phyloP scores from a whole-genome alignment of 2,888 invertebrate species.

The Oxystoma pomonae region DNA sequence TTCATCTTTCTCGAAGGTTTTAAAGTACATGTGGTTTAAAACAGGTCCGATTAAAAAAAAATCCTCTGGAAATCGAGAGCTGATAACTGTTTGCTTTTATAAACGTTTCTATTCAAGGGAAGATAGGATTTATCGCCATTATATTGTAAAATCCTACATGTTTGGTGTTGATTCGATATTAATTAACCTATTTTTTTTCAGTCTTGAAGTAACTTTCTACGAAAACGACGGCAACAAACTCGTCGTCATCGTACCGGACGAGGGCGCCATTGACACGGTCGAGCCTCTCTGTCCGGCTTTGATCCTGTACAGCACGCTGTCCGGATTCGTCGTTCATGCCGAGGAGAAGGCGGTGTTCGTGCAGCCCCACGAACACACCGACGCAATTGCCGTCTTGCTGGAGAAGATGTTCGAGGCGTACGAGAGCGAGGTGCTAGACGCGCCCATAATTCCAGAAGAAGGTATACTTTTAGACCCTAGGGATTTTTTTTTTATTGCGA shows the following conservation, averaged over 20 bases:
- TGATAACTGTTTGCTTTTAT: too few species aligned
- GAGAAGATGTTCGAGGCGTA: conserved; percentile 58
- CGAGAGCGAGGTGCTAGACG: conserved; percentile 44
- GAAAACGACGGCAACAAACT: conserved; percentile 52
- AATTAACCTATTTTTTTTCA: too few species aligned
- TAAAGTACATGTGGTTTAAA: too few species aligned
- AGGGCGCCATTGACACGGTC: conserved; percentile 52
- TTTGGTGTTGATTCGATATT: too few species aligned
- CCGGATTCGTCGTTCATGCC: conserved; percentile 57
- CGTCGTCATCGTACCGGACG: conserved; percentile 52
- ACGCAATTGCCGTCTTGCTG: conserved; percentile 48
- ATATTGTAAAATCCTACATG: too few species aligned
- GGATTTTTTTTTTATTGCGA: too few species aligned
- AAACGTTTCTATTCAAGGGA: too few species aligned
- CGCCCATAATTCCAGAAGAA: conserved; percentile 47
- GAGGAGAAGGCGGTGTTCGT: conserved; percentile 60
- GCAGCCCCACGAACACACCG: conserved; percentile 53
- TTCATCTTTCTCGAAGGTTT: too few species aligned
- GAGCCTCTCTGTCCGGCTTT: conserved; percentile 59
- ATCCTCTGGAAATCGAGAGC: too few species aligned
- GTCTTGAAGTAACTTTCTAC: conserved; percentile 64
- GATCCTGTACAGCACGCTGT: conserved; percentile 57
- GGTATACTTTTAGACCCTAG: conserved; percentile 49
- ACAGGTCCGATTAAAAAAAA: too few species aligned
- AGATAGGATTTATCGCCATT: too few species aligned